Percentiles rank a stretch among this genome's conserved stretches.
These are phyloP conservation scores for Clupea harengus DNA, from an alignment of 2,113 vertebrate species.

Conservation along the genomic window DNA sequence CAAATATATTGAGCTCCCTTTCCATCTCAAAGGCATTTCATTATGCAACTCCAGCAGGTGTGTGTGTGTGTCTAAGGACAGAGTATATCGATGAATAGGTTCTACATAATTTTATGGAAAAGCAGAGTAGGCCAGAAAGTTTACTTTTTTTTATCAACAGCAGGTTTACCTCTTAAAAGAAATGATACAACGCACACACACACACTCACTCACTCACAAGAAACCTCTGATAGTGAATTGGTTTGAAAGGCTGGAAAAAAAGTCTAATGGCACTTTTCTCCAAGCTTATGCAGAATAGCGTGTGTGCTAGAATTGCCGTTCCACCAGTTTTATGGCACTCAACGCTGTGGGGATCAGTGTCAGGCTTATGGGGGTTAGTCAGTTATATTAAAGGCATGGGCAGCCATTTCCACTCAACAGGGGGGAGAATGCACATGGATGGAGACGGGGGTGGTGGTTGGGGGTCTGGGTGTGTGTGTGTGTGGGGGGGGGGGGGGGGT, in stretches of 20 bases:
- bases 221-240: neutral
- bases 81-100: neutral
- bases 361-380: neutral
- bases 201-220: neutral
- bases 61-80: neutral
- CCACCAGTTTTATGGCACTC: neutral
- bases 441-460: too few species aligned
- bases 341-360: too few species aligned
- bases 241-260: neutral
- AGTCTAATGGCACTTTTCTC: neutral
- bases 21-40: neutral
- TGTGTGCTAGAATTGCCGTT: neutral
- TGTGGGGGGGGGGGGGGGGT: too few species aligned
- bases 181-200: neutral
- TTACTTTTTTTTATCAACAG: neutral
- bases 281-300: neutral
- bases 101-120: neutral
- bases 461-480: too few species aligned
- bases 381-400: neutral
- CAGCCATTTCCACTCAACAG: neutral
- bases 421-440: too few species aligned
- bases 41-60: constrained; percentile 15
- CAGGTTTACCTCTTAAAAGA: neutral
- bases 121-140: neutral
- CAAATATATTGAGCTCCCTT: neutral